Percentiles rank a stretch among this genome's conserved stretches.
phyloP scores from a whole-genome alignment of 2,113 vertebrate genomes.

The Megaceryle torquata region DNA sequence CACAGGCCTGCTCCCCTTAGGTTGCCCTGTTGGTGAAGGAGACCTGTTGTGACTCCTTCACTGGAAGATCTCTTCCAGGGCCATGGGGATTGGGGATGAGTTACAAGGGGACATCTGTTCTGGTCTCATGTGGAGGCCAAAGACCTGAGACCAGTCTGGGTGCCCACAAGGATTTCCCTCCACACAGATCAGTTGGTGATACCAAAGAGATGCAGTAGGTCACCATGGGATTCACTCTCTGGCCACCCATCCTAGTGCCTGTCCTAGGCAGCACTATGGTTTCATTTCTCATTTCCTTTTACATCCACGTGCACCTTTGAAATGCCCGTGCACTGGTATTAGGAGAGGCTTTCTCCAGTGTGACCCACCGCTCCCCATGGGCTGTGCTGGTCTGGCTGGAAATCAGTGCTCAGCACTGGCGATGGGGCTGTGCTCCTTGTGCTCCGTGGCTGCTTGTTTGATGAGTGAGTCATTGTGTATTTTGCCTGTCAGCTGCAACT shows the following conservation, averaged over 20 bases:
- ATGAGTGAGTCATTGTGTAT: slow-evolving; percentile 69
- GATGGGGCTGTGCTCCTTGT: neutral
- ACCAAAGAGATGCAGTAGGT: neutral
- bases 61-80: neutral
- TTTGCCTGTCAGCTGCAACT: slow-evolving; percentile 45
- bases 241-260: neutral
- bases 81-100: neutral
- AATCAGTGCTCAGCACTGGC: neutral
- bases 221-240: neutral
- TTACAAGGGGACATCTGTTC: rapidly evolving
- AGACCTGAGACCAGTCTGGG: neutral
- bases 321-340: rapidly evolving
- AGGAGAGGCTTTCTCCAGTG: neutral
- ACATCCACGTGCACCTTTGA: neutral
- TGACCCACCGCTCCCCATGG: neutral
- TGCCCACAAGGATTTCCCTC: neutral
- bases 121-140: neutral
- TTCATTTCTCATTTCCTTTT: neutral
- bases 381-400: neutral
- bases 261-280: neutral
- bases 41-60: neutral
- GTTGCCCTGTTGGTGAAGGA: neutral
- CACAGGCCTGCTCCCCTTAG: neutral
- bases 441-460: slow-evolving; percentile 33
- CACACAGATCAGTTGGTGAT: rapidly evolving